Percentiles rank a stretch among this genome's conserved stretches.
Evolutionary conservation across 35 echinoderm and acorn worm genomes (phyloP).

Genomic region (Strongylocentrotus purpuratus): DNA sequence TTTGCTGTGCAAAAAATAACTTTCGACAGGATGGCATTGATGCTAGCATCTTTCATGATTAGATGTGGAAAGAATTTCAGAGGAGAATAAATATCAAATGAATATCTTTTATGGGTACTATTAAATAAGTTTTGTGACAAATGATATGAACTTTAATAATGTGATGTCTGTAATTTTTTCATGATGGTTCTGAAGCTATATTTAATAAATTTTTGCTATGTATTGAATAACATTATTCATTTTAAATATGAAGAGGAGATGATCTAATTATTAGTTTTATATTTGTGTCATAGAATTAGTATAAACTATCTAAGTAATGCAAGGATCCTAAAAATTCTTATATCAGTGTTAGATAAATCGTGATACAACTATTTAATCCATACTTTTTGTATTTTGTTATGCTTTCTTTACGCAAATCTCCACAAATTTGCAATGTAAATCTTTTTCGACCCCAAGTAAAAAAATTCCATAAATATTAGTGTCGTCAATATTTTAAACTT

Average conservation of each 20-base stretch:
- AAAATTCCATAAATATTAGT: not conserved
- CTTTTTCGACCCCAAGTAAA: not conserved
- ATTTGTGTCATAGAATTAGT: not conserved
- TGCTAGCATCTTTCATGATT: not conserved
- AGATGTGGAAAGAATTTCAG: not conserved
- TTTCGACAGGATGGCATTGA: constrained; percentile 12
- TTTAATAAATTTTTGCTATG: constrained; percentile 7
- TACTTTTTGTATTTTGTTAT: not conserved
- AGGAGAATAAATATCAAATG: not conserved
- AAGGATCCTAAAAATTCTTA: not conserved
- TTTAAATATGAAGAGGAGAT: not conserved
- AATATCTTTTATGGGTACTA: constrained; percentile 13
- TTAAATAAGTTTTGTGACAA: not conserved
- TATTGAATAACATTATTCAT: not conserved
- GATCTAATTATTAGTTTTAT: not conserved
- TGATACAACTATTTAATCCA: not conserved
- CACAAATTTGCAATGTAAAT: not conserved
- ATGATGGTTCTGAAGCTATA: not conserved
- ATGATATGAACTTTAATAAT: not conserved
- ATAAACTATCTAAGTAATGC: not conserved
- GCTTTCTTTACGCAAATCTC: not conserved
- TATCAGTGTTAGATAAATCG: not conserved
- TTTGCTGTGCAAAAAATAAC: constrained; percentile 38
- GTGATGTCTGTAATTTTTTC: constrained; percentile 8
- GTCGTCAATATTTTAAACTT: not conserved